Conservation (phyloP, 2,888 invertebrate genomes). For the Lasioglossum pauxillum region DNA sequence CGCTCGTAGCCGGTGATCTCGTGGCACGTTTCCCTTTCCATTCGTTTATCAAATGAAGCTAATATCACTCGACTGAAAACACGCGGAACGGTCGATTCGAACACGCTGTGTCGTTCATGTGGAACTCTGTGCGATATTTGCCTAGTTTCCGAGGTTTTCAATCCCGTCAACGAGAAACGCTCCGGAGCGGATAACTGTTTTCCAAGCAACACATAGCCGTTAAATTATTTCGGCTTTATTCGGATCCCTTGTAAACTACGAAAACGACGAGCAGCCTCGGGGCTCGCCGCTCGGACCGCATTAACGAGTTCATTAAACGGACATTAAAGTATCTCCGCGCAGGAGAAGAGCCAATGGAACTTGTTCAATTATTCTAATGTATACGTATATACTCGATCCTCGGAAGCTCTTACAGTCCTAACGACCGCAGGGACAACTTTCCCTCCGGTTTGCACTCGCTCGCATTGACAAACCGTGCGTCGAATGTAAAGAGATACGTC, state of each 20-base stretch:
- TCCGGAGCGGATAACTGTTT: not conserved
- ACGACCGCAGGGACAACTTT: not conserved
- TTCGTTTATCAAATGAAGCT: conserved; percentile 24
- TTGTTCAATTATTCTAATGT: conserved; percentile 34
- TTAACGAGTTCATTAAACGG: conserved; percentile 56
- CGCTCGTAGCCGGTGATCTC: conserved; percentile 8
- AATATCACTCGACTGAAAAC: conserved; percentile 6
- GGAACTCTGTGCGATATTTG: not conserved
- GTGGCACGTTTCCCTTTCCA: conserved; percentile 5
- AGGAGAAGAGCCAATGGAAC: conserved; percentile 30
- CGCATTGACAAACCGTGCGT: not conserved
- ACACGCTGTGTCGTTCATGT: not conserved
- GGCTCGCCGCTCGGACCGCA: conserved; percentile 13
- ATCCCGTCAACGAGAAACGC: not conserved
- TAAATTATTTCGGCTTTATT: conserved; percentile 8
- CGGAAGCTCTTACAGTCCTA: not conserved
- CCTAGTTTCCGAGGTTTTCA: not conserved
- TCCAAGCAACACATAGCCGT: not conserved
- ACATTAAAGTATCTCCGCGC: conserved; percentile 50
- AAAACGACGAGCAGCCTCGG: not conserved
- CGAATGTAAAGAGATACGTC: not conserved
- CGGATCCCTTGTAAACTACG: not conserved
- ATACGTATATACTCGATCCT: not conserved
- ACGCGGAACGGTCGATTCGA: conserved; percentile 9
- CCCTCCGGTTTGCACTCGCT: not conserved